These are phyloP conservation scores for Epinotia demarniana DNA, from an alignment of 2,888 invertebrate genomes.

Conservation along the genomic window DNA sequence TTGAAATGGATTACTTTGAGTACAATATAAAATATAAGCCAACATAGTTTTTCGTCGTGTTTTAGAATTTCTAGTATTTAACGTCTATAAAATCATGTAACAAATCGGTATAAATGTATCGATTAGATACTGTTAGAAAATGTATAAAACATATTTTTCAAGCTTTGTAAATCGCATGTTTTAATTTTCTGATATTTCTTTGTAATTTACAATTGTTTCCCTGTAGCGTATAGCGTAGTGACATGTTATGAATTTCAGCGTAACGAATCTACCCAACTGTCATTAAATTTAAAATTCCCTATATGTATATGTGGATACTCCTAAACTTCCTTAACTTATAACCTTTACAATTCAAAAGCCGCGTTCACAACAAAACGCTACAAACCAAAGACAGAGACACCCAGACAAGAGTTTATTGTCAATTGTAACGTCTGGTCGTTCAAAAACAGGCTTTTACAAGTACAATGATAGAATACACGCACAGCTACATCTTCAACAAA, in stretches of 20 bases:
- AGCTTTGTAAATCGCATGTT: too few species aligned
- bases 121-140: too few species aligned
- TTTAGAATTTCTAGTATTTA: too few species aligned
- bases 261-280: background rate
- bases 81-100: too few species aligned
- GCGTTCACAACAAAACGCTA: background rate
- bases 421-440: background rate
- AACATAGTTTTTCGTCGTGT: too few species aligned
- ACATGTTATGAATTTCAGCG: too few species aligned
- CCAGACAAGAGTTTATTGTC: background rate
- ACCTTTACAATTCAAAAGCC: background rate
- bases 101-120: too few species aligned
- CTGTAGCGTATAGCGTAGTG: too few species aligned
- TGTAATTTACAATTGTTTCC: too few species aligned
- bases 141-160: too few species aligned
- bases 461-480: slow-evolving; percentile 4
- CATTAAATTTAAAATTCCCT: background rate
- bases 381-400: background rate
- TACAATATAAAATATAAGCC: background rate
- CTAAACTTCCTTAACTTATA: background rate
- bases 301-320: background rate
- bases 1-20: background rate
- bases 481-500: background rate
- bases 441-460: slow-evolving; percentile 1
- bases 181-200: too few species aligned